Percentiles rank a stretch among this genome's conserved stretches.
Evolutionary conservation across 1,140 invertebrate genomes (phyloP).

Genomic region (Sitodiplosis mosellana): DNA sequence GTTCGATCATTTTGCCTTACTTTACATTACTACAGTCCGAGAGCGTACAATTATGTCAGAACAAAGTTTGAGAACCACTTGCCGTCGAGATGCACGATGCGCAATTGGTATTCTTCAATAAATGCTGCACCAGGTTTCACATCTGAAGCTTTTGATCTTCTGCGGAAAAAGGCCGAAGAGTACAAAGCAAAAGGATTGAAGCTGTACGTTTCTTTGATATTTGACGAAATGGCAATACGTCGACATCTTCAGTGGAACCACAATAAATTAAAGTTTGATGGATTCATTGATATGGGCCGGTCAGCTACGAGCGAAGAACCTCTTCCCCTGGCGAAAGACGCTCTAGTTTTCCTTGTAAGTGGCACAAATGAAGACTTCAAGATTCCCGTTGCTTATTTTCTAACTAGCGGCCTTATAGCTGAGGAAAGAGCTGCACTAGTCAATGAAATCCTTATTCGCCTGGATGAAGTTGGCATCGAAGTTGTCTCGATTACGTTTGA

Average conservation of each 20-base stretch:
- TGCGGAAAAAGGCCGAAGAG: background rate
- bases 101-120: slow-evolving; percentile 15
- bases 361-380: background rate
- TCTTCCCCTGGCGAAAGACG: background rate
- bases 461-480: background rate
- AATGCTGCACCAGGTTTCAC: background rate
- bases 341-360: slow-evolving; percentile 6
- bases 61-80: slow-evolving; percentile 15
- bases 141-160: background rate
- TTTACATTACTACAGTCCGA: slow-evolving; percentile 18
- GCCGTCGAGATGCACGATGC: slow-evolving; percentile 15
- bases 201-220: background rate
- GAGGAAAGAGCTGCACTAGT: background rate
- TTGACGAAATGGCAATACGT: background rate
- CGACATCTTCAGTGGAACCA: background rate
- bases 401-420: background rate
- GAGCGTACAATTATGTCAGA: slow-evolving; percentile 19
- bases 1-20: slow-evolving; percentile 17
- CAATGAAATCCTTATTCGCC: background rate
- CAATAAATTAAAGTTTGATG: background rate
- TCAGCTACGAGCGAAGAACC: background rate
- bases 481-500: background rate
- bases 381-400: background rate
- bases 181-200: background rate
- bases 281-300: background rate